Evolutionary conservation across 1,140 invertebrate species (phyloP).

Genomic region (Hyphantria cunea): DNA sequence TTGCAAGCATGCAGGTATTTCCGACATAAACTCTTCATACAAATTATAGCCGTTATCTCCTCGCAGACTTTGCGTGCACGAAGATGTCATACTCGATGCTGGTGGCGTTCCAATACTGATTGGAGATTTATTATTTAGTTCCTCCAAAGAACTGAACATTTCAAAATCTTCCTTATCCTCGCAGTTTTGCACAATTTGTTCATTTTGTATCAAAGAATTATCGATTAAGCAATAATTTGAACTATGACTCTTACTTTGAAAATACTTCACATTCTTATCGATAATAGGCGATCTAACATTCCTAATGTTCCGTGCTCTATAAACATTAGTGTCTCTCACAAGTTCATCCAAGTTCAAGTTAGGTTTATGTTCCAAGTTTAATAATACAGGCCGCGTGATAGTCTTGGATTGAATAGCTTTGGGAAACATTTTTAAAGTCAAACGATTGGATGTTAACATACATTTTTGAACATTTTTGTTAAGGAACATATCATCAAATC

Average conservation of each 20-base stretch:
- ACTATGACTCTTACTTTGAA: background rate
- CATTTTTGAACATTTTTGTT: constrained; percentile 23
- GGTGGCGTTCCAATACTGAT: constrained; percentile 11
- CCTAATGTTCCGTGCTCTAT: background rate
- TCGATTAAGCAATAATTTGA: background rate
- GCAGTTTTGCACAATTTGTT: background rate
- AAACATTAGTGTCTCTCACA: constrained; percentile 17
- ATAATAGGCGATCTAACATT: constrained; percentile 6
- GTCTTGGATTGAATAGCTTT: constrained; percentile 63
- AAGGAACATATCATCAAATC: constrained; percentile 1
- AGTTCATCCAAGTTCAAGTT: constrained; percentile 38
- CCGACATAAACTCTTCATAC: constrained; percentile 49
- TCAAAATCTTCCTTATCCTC: constrained; percentile 10
- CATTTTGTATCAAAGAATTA: background rate
- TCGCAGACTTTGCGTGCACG: constrained; percentile 9
- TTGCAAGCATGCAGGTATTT: constrained; percentile 43
- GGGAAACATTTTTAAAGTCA: constrained; percentile 56
- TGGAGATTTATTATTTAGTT: constrained; percentile 12
- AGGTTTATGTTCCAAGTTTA: constrained; percentile 35
- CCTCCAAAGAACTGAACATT: constrained; percentile 33
- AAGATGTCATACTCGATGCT: constrained; percentile 16
- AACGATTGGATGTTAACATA: constrained; percentile 40
- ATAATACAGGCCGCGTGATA: constrained; percentile 46
- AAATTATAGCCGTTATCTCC: constrained; percentile 32
- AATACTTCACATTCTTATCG: background rate